Base-by-base conservation (phyloP, 2,888 invertebrate species). In the Gymnoscelis rufifasciata region DNA sequence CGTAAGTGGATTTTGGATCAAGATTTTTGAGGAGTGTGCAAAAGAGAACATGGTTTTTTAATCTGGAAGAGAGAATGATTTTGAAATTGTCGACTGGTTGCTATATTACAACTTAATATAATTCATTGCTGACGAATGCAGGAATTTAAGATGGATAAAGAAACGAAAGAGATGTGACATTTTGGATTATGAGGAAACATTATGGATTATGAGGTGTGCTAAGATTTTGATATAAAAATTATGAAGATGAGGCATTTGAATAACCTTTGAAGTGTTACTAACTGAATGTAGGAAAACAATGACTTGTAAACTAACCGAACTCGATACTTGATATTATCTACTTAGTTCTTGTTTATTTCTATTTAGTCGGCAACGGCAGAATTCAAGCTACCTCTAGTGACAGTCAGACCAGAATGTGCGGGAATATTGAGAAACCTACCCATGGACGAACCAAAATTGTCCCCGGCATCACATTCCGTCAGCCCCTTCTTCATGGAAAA, bases 401-500 rank as follows among this genome's bases (percentile, higher is more conserved):
- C 90, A 37, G 93, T 94, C 0, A 83, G 92, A 39, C 92, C 93
- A 10, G 92, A 93, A 80, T 91, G 91, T 56, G 91, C 90, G 26
- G 93, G 92, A 10, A 88, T 93, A 50, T 78, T 90, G 58, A 81
- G 91, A 52, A 90, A 90, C 64, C 68, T 90, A 38, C 90, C 91
- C 7, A 83, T 91, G 58, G 89, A 91, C 27, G 91, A 92, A 61
- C 87, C 91, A 13, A 90, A 90, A 43, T 64, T 91, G 27, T 84
- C 87, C 6, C 92, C 92, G 10, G 88, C 91, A 0, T 79, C 89
- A 44, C 90, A 91, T 59, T 88, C 90, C 5, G 72, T 86, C 52
- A 92, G 92, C 52, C 93, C 92, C 0, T 92, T 91, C 74, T 93
- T 93, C 68, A 91, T 92, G 90, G 90, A 91, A 52, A 89, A 91